phyloP scores from a whole-genome alignment of 2,797 vertebrate species.

The Coregonus sp. region DNA sequence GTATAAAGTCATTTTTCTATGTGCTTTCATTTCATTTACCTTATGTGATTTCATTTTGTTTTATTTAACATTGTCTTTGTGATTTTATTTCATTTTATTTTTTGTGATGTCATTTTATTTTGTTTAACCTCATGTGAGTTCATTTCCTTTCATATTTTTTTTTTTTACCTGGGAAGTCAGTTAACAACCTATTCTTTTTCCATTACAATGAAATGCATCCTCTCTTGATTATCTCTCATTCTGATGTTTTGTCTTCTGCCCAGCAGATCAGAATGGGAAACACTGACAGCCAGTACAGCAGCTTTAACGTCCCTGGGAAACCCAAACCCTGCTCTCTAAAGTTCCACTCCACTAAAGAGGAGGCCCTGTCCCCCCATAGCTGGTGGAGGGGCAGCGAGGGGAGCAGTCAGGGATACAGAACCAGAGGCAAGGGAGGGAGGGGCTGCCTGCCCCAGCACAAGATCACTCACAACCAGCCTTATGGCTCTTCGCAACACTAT shows the following conservation, averaged over 20 bases:
- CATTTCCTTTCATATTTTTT: neutral
- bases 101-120: no score
- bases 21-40: neutral
- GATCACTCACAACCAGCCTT: constrained; percentile 66
- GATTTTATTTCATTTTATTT: neutral
- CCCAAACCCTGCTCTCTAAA: constrained; percentile 82
- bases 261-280: constrained; percentile 86
- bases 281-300: constrained; percentile 88
- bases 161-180: neutral
- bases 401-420: constrained; percentile 68
- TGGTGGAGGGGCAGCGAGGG: constrained; percentile 78
- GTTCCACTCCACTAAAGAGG: constrained; percentile 80
- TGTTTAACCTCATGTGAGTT: neutral
- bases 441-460: constrained; percentile 79
- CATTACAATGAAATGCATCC: neutral
- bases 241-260: neutral
- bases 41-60: no score
- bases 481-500: constrained; percentile 70
- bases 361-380: constrained; percentile 76
- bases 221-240: neutral
- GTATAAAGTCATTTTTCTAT: neutral
- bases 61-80: no score
- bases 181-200: no score
- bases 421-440: constrained; percentile 74
- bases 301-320: constrained; percentile 70